Evolutionary conservation across 2,888 invertebrate species (phyloP).

Genomic region (Eumacrocentrus americanus): DNA sequence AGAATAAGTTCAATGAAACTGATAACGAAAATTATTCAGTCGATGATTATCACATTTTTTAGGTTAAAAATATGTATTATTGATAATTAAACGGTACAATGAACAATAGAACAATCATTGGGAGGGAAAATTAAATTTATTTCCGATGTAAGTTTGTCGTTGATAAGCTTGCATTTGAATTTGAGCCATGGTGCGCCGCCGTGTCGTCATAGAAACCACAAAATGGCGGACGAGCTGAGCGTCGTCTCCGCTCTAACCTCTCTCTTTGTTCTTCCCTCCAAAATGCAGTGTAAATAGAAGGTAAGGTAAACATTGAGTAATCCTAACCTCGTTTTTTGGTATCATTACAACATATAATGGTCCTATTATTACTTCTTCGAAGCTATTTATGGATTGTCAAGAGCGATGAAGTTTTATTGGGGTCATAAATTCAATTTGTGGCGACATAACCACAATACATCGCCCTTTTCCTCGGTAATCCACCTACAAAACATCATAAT

Average conservation of each 20-base stretch:
- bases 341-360: too few relatives aligned
- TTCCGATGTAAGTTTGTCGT: too few relatives aligned
- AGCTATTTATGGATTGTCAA: not conserved
- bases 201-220: slow-evolving; percentile 11
- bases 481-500: not conserved
- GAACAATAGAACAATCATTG: not conserved
- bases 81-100: too few relatives aligned
- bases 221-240: slow-evolving; percentile 14
- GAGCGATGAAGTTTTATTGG: not conserved
- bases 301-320: too few relatives aligned
- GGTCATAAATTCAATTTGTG: not conserved
- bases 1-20: not conserved
- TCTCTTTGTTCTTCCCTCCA: too few relatives aligned
- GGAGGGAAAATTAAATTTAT: not conserved
- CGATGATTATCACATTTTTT: not conserved
- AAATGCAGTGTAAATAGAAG: too few relatives aligned
- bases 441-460: not conserved
- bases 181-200: not conserved
- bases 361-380: too few relatives aligned
- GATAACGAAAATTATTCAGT: not conserved
- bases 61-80: too few relatives aligned
- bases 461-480: not conserved
- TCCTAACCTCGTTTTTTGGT: too few relatives aligned
- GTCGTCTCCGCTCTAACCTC: not conserved
- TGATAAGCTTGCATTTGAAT: not conserved